These are phyloP conservation scores for Ailuropoda melanoleuca DNA, from an alignment of 2,113 vertebrate genomes.

Conservation along the genomic window DNA sequence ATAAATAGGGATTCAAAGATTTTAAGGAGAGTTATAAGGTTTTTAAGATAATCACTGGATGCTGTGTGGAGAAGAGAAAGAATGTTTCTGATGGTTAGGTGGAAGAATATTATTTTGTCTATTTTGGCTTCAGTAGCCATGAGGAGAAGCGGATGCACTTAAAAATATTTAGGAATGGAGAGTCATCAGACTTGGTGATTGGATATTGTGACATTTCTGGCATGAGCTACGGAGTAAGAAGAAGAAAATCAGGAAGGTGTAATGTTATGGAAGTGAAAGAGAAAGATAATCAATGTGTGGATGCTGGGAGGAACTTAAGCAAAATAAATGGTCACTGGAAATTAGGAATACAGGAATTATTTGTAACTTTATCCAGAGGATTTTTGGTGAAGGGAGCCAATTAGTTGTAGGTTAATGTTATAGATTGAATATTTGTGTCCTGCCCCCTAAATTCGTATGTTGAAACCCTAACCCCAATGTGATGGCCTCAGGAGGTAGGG, in stretches of 20 bases:
- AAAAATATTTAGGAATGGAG: not conserved
- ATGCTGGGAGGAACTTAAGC: not conserved
- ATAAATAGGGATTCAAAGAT: not conserved
- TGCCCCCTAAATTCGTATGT: not conserved
- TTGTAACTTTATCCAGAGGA: not conserved
- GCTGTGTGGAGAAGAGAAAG: not conserved
- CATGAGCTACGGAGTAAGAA: not conserved
- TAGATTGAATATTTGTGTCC: not conserved
- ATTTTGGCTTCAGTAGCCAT: not conserved
- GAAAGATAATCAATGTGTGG: not conserved
- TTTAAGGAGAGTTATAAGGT: not conserved
- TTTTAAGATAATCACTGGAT: not conserved
- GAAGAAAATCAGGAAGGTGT: not conserved
- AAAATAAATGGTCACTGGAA: not conserved
- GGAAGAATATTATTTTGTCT: not conserved
- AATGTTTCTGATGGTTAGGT: not conserved
- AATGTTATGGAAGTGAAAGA: not conserved
- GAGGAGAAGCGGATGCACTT: not conserved
- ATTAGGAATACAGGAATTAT: not conserved
- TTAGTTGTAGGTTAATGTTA: not conserved
- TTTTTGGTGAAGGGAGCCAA: not conserved
- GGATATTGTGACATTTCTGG: not conserved
- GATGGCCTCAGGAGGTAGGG: not conserved
- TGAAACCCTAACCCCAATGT: not conserved
- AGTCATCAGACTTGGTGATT: not conserved